Evolutionary conservation across 1,140 invertebrate species (phyloP).

Genomic region (Cyclargus thomasi): DNA sequence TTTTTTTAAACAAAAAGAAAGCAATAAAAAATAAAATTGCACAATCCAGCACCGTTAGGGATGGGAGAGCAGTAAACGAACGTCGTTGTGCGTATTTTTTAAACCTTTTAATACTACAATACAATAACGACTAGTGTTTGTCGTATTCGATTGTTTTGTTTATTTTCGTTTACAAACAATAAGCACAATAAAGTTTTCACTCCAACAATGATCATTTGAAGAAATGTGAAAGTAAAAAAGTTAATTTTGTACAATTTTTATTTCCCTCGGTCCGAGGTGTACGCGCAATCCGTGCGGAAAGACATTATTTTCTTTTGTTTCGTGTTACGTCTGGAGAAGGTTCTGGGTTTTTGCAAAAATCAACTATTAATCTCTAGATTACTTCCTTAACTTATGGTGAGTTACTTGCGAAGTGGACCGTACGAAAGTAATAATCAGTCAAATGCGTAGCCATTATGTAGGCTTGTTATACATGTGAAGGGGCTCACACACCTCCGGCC

Average conservation of each 20-base stretch:
- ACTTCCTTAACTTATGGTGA: background rate
- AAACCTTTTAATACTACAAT: background rate
- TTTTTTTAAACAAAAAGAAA: slow-evolving; percentile 14
- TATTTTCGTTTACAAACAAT: slow-evolving; percentile 3
- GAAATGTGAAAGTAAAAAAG: slow-evolving; percentile 14
- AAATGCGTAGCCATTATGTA: slow-evolving; percentile 5
- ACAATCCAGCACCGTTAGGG: slow-evolving; percentile 6
- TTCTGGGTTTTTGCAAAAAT: slow-evolving; percentile 1
- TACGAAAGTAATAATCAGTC: background rate
- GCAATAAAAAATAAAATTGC: slow-evolving; percentile 15
- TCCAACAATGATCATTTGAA: slow-evolving; percentile 8
- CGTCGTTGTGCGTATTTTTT: slow-evolving; percentile 11
- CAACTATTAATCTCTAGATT: slow-evolving; percentile 1
- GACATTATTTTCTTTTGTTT: slow-evolving; percentile 10
- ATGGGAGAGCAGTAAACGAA: slow-evolving; percentile 7
- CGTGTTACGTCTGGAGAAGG: background rate
- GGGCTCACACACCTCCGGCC: background rate
- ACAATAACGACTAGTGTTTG: slow-evolving; percentile 2
- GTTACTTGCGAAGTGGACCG: slow-evolving; percentile 8
- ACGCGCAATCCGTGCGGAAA: slow-evolving; percentile 10
- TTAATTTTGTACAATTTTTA: slow-evolving; percentile 13
- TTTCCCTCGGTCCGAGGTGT: background rate
- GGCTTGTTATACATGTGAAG: background rate
- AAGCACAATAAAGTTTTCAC: background rate
- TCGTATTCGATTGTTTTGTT: slow-evolving; percentile 5